phyloP scores from a whole-genome alignment of 2,888 invertebrate species.

The Rhabditoides inermis region DNA sequence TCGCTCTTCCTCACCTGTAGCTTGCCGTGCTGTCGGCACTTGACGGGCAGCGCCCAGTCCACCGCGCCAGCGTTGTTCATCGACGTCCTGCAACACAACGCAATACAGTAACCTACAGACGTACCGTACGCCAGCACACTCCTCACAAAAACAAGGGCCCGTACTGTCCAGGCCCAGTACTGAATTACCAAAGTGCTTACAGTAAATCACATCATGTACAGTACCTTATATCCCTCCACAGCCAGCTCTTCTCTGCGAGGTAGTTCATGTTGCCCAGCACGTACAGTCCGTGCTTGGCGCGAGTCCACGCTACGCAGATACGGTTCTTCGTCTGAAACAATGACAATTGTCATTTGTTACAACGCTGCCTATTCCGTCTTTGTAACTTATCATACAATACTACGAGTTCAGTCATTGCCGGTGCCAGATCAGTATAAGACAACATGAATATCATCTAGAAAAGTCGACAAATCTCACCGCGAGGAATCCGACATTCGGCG shows the following conservation, averaged over 20 bases:
- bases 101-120: neutral
- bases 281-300: constrained; percentile 67
- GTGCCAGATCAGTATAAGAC: no score
- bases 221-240: constrained; percentile 29
- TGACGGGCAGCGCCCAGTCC: constrained; percentile 14
- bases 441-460: neutral
- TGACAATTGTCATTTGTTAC: neutral
- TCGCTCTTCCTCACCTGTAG: constrained; percentile 7
- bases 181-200: no score
- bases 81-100: neutral
- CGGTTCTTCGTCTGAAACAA: constrained; percentile 37
- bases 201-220: no score
- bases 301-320: constrained; percentile 60
- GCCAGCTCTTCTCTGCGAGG: constrained; percentile 21
- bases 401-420: no score
- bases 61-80: constrained; percentile 3
- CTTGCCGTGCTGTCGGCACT: constrained; percentile 25
- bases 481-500: constrained; percentile 50
- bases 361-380: neutral
- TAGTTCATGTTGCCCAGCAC: constrained; percentile 64
- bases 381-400: no score
- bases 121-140: no score
- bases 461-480: constrained; percentile 8
- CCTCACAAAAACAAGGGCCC: constrained; percentile 6
- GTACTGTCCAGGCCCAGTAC: neutral